A percentile compares a stretch with the other conserved stretches of the same genome.
phyloP scores from a whole-genome alignment of 2,113 vertebrate genomes.

The Canis aureus region DNA sequence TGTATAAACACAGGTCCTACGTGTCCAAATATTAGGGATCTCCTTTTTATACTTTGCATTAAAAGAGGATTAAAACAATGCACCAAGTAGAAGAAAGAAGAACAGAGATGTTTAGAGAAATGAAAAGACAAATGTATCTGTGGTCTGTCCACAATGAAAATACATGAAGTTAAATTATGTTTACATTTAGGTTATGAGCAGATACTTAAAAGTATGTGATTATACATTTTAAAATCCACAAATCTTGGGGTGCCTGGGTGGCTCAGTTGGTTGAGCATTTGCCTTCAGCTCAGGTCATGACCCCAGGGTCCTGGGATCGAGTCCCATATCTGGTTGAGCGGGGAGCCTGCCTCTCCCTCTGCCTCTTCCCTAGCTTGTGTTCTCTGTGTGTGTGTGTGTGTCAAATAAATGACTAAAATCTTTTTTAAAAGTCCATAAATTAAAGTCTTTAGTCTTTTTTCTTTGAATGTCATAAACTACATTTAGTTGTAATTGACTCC shows the following conservation, averaged over 20 bases:
- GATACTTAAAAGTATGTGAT: not conserved
- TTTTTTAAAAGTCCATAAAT: not conserved
- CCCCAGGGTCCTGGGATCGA: too few relatives aligned
- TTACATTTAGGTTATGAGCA: not conserved
- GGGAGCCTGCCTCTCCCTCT: too few relatives aligned
- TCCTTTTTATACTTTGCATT: not conserved
- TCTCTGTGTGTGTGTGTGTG: too few relatives aligned
- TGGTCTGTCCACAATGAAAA: not conserved
- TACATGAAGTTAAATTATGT: not conserved
- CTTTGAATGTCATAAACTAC: not conserved
- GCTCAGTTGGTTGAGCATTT: too few relatives aligned
- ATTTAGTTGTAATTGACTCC: slow-evolving; percentile 81
- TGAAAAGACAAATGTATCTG: not conserved
- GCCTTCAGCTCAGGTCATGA: too few relatives aligned
- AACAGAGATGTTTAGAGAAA: not conserved
- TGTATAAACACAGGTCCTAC: slow-evolving; percentile 1
- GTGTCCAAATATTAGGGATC: not conserved
- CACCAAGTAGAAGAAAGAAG: slow-evolving; percentile 46
- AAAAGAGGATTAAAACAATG: slow-evolving; percentile 55
- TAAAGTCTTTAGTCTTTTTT: not conserved
- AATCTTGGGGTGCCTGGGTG: not conserved
- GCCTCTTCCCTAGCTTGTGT: too few relatives aligned
- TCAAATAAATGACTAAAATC: too few relatives aligned
- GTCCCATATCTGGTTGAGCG: too few relatives aligned
- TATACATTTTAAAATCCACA: slow-evolving; percentile 49